Evolutionary conservation across 2,797 vertebrate genomes (phyloP).

Genomic region (Clamator glandarius): DNA sequence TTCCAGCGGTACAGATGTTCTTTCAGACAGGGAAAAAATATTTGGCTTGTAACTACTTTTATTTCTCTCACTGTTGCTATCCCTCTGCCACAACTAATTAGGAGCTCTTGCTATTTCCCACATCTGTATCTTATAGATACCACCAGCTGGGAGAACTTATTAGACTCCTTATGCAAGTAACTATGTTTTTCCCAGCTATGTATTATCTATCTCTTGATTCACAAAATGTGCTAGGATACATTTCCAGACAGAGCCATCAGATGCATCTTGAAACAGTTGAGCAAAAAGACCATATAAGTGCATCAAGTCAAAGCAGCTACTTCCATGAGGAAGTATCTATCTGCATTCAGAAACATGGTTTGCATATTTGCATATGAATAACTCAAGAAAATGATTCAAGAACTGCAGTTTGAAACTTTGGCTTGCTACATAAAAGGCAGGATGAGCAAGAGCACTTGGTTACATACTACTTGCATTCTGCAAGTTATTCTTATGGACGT

Average conservation of each 20-base stretch:
- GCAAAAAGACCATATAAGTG: background rate
- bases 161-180: background rate
- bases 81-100: background rate
- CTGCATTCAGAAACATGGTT: background rate
- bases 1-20: background rate
- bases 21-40: background rate
- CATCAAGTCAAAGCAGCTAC: background rate
- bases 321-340: background rate
- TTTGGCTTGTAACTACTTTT: background rate
- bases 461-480: background rate
- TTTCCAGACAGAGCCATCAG: background rate
- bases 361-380: accelerated
- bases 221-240: background rate
- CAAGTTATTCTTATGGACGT: background rate
- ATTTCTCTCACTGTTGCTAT: background rate
- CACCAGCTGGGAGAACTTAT: background rate
- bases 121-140: background rate
- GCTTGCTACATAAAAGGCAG: background rate
- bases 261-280: background rate
- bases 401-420: background rate
- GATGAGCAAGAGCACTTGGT: background rate
- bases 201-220: background rate
- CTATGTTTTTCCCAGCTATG: background rate
- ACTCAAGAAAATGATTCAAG: background rate
- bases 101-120: background rate